phyloP scores from a whole-genome alignment of 2,113 vertebrate species.

The Physeter macrocephalus region DNA sequence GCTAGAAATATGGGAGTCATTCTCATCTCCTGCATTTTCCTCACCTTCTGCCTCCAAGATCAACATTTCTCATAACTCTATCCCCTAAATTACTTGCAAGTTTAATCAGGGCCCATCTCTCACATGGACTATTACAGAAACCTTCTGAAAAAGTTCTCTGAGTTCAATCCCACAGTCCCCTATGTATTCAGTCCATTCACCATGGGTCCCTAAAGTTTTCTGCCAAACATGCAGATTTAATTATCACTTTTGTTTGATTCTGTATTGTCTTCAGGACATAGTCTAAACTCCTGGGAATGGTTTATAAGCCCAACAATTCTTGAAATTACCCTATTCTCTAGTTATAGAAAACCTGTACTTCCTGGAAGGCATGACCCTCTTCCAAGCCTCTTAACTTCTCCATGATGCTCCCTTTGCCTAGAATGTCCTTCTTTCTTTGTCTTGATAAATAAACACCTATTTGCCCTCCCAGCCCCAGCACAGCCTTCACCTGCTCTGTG shows the following conservation, averaged over 20 bases:
- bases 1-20: neutral
- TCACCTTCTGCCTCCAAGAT: neutral
- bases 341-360: neutral
- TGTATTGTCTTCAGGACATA: neutral
- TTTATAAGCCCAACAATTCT: neutral
- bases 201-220: neutral
- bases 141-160: neutral
- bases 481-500: neutral
- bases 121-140: neutral
- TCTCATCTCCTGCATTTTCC: neutral
- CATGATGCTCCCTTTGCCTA: neutral
- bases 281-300: neutral
- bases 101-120: neutral
- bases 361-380: neutral
- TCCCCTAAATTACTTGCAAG: neutral
- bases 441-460: neutral
- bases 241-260: neutral
- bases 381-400: neutral
- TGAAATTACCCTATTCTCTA: conserved; percentile 2
- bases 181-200: neutral
- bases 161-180: neutral
- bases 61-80: neutral
- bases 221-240: conserved; percentile 11
- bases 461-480: neutral
- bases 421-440: neutral